Evolutionary conservation across 1,140 invertebrate genomes (phyloP), one percentile per base, ranked within the genome.

Genomic region (Danaus plexippus): DNA sequence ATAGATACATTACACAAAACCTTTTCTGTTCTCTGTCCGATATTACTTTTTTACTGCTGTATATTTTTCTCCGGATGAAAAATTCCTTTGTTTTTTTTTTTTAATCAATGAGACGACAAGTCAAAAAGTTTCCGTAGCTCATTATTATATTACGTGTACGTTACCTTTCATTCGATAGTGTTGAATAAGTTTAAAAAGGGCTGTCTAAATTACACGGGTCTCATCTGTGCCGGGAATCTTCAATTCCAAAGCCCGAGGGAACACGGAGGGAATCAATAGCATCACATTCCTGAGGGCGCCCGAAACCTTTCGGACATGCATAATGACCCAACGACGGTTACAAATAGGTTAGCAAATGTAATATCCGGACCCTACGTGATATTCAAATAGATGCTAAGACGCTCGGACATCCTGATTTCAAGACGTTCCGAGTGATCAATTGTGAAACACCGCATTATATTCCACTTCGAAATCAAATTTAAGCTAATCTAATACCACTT

Each of bases 331-430:
- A 59, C 67, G 71, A 82, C 79, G 77, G 72, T 56, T 80, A 82
- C 79, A 82, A 82, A 82, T 82, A 77, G 77, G 71, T 77, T 77
- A 81, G 77, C 77, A 77, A 81, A 81, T 78, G 76, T 75, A 81
- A 81, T 81, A 81, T 81, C 78, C 78, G 78, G 22, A 32, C 22
- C 22, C 22, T 32, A 32, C 22, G 22, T 32, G 22, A 32, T 32
- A 32, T 32, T 32, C 22, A 32, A 32, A 32, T 32, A 32, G 22
- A 32, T 6, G 22, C 1, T 32, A 32, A 32, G 22, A 32, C 22
- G 22, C 22, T 32, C 22, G 22, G 22, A 32, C 22, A 32, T 32
- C 22, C 22, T 32, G 22, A 32, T 32, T 32, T 8, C 22, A 32
- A 32, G 22, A 32, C 22, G 22, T 32, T 32, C 22, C 22, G 22